Base-by-base conservation (phyloP, 1,140 invertebrate genomes). In the Trachymyrmex cornetzi region DNA sequence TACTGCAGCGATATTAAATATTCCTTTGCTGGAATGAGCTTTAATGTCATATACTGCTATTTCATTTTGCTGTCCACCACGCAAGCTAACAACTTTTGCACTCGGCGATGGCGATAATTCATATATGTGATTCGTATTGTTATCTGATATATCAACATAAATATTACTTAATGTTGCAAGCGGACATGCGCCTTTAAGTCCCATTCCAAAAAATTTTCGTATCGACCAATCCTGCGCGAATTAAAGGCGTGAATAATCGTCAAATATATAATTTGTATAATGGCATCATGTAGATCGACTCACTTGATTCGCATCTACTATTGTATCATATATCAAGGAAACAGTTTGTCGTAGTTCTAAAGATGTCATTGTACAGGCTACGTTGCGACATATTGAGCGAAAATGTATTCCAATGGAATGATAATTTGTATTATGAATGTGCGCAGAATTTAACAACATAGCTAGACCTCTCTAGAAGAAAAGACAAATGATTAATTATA, bases 381-480 rank as follows among this genome's bases (percentile, higher is more conserved):
- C 92, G 84, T 96, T 95, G 2, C 95, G 93, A 95, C 98, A 99
- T 69, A 98, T 95, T 66, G 97, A 97, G 85, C 98, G 96, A 67
- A 99, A 96, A 96, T 99, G 97, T 69, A 99, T 95, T 64, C 97
- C 98, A 64, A 99, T 95, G 0, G 98, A 99, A 96, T 99, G 98
- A 95, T 99, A 99, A 93, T 98, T 97, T 22, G 98, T 98, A 93
- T 99, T 99, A 93, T 99, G 98, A 74, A 99, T 97, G 91, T 97
- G 97, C 71, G 97, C 97, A 16, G 99, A 98, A 94, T 99, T 99
- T n/a, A 99, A 96, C 34, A 99, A 95, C 1, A 97, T 97, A 30
- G 98, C 97, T 85, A 99, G 95, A 30, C 99, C 99, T 94, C 95
- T 96, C 96, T 97, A 92, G 93, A 96, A 94, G 38, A 86, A 74